Evolutionary conservation across 2,888 invertebrate species (phyloP).

Genomic region (Leptura quadrifasciata): DNA sequence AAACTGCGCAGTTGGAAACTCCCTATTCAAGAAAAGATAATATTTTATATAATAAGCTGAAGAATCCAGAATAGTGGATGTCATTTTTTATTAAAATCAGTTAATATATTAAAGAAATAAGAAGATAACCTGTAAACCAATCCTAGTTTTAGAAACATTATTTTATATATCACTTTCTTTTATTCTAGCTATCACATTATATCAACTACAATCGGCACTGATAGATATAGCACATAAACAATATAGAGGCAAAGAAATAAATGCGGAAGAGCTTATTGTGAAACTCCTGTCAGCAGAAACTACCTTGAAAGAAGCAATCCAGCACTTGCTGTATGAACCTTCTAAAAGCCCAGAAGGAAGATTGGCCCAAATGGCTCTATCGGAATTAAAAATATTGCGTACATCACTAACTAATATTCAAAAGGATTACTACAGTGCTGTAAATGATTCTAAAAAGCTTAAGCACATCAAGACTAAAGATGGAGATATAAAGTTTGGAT

Average conservation of each 20-base stretch:
- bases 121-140: background rate
- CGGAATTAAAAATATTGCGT: constrained; percentile 76
- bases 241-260: constrained; percentile 78
- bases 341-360: constrained; percentile 83
- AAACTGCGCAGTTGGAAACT: too few species aligned
- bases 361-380: constrained; percentile 81
- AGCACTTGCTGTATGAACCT: constrained; percentile 84
- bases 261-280: constrained; percentile 75
- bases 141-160: background rate
- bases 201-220: constrained; percentile 83
- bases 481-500: background rate
- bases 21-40: too few species aligned
- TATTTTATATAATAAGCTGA: too few species aligned
- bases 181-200: constrained; percentile 81
- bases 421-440: constrained; percentile 47
- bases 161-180: background rate
- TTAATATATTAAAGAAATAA: too few species aligned
- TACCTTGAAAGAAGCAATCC: constrained; percentile 78
- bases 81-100: too few species aligned
- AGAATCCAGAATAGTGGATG: too few species aligned
- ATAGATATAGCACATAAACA: constrained; percentile 80
- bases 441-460: background rate
- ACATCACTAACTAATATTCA: constrained; percentile 56
- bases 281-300: constrained; percentile 77
- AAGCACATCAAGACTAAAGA: constrained; percentile 30